These are phyloP conservation scores for Origma solitaria DNA, from an alignment of 2,113 vertebrate species.

Conservation along the genomic window DNA sequence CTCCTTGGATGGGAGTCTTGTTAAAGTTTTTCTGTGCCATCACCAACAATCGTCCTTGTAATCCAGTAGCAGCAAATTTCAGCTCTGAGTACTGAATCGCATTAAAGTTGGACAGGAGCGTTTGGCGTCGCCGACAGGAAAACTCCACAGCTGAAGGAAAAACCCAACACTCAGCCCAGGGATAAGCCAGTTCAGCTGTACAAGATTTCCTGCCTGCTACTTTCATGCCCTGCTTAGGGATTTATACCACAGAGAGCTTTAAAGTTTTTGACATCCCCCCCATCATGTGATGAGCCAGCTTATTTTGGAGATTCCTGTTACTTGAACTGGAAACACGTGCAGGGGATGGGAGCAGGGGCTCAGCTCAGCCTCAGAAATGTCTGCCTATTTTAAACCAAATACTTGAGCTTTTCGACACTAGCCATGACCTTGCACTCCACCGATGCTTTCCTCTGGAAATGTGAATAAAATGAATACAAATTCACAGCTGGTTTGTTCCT, in stretches of 20 bases:
- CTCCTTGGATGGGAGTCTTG: not conserved
- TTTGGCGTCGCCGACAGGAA: not conserved
- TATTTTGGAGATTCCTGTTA: not conserved
- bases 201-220: constrained; percentile 15
- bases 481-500: not conserved
- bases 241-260: constrained; percentile 35
- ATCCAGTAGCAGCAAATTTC: not conserved
- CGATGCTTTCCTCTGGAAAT: constrained; percentile 33
- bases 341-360: not conserved
- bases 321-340: not conserved
- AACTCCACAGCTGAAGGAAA: not conserved
- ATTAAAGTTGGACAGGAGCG: not conserved
- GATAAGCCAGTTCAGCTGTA: constrained; percentile 10
- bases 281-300: not conserved
- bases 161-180: not conserved
- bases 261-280: constrained; percentile 17
- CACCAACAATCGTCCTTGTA: not conserved
- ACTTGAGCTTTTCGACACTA: not conserved
- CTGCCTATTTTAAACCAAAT: constrained; percentile 3
- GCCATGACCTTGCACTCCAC: not conserved
- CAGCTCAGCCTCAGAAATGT: not conserved
- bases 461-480: constrained; percentile 53
- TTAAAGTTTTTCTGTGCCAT: not conserved
- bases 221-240: constrained; percentile 1
- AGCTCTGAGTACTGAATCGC: not conserved